Base-by-base conservation (phyloP, 1,140 invertebrate species). In the Drosophila paulistorum region DNA sequence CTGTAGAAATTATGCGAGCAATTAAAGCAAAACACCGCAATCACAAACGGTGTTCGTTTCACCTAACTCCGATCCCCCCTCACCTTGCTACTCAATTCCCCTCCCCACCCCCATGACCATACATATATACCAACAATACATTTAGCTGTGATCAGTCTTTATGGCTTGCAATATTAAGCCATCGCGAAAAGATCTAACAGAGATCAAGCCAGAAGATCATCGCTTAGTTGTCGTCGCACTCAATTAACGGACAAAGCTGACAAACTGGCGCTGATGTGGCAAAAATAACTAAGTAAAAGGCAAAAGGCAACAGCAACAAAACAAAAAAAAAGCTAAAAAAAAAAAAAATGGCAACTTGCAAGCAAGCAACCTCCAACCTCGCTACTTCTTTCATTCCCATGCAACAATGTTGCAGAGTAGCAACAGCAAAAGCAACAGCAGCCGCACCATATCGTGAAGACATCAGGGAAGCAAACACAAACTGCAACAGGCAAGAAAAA, bases 351-450 rank as follows among this genome's bases (percentile, higher is more conserved):
- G 14, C 51, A 68, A 39, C 57, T 7, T 23, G 55, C 57, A 61
- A 64, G 61, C 30, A 41, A 26, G 30, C 58, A 69, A 58, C 39
- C 54, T 51, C 71, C 51, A 61, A 35, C 37, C 45, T n/a, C 54
- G 14, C 33, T 30, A 37, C 59, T 55, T 26, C 65, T 11, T 23
- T 11, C 69, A 77, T 89, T 89, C 83, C 77, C 83, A 89, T 87
- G 83, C 83, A 87, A 87, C 83, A 87, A 77, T 83, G 83, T 87
- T 87, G 83, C 83, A 79, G 33, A 65, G 20, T 55, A 51, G 23
- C 33, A 58, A 26, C 57, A 17, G 30, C 57, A 30, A 33, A 17
- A 37, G 57, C 57, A 30, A 33, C 45, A 37, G 57, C 57, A 37
- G 33, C 45, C 33, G 57, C 57, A 75, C 55, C 78, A 79, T 73